phyloP scores from a whole-genome alignment of 2,888 invertebrate species.

The Polylopha cassiicola region DNA sequence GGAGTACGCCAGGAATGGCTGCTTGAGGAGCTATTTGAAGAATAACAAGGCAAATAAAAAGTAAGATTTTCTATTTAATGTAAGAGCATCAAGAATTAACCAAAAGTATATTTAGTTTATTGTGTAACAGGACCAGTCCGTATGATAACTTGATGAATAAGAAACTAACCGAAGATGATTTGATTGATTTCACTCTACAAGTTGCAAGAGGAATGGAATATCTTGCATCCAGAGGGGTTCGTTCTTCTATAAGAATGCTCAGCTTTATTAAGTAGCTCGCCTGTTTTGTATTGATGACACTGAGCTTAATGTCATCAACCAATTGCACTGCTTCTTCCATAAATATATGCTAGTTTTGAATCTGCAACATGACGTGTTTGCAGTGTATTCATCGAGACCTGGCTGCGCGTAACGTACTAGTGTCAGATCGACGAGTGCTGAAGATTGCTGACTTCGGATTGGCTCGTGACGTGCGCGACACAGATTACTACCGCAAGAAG shows the following conservation, averaged over 20 bases:
- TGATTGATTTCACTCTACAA: slow-evolving; percentile 97
- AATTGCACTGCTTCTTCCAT: neutral
- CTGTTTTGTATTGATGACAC: no score
- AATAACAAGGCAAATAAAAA: slow-evolving; percentile 84
- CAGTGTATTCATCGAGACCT: slow-evolving; percentile 97
- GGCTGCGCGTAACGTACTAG: slow-evolving; percentile 97
- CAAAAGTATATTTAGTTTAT: no score
- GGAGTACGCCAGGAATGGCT: slow-evolving; percentile 94
- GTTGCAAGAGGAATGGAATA: slow-evolving; percentile 99
- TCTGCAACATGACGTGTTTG: slow-evolving; percentile 39
- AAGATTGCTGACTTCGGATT: slow-evolving; percentile 99
- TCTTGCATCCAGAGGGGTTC: slow-evolving; percentile 92
- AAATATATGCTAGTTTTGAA: no score
- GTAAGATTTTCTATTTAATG: slow-evolving; percentile 52
- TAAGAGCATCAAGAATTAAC: slow-evolving; percentile 84
- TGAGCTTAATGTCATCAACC: no score
- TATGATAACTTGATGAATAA: slow-evolving; percentile 81
- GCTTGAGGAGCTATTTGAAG: slow-evolving; percentile 94
- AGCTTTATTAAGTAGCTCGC: no score
- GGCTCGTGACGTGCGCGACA: slow-evolving; percentile 94
- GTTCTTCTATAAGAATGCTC: slow-evolving; percentile 24
- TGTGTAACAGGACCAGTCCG: neutral
- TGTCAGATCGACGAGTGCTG: slow-evolving; percentile 93
- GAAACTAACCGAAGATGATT: slow-evolving; percentile 91
- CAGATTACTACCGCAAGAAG: slow-evolving; percentile 97